Base-by-base conservation (phyloP, 2,888 invertebrate genomes). In the Mactromeris polynyma region DNA sequence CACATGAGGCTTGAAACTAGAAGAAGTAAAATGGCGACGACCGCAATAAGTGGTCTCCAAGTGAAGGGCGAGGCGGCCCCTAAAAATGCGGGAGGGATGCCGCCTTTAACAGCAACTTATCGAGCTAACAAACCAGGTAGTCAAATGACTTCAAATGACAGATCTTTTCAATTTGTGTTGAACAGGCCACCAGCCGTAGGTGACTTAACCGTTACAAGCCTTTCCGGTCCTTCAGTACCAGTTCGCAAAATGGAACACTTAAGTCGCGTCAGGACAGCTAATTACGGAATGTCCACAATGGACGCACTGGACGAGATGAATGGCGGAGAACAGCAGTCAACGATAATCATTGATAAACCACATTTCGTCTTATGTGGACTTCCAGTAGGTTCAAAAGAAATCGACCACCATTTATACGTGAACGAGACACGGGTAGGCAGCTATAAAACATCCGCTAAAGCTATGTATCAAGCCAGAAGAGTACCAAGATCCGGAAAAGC, bases 241-340 rank as follows among this genome's bases (percentile, higher is more conserved):
- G 89, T 89, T 0, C 83, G 94, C 40, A 90, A 93, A 26, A 87
- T 93, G 89, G 92, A 93, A 38, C 93, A 93, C 83, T 58, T 94
- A 14, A 91, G 86, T 81, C 83, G 93, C 6, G 84, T 94, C 0
- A 88, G 92, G 33, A 91, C 91, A 31, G 94, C 94, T 17, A 94
- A 94, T 79, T 92, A 88, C 54, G 94, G 93, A 19, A 94, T 94
- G n/a, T 91, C 94, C 3, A 93, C 94, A 9, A 94, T 94, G 94
- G 94, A 94, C 78, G 92, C 92, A 2, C 87, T 91, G 9, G 90
- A 69, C 85, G 83, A 83, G 19, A 81, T 88, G 4, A 86, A 86
- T 26, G 93, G 92, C 17, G 92, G 91, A 21, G 87, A 90, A 26
- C 79, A 73, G 0, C 84, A 90, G 42, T 36, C 83, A 36, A 73